Evolutionary conservation across 2,797 vertebrate species (phyloP).

Genomic region (Lithobates sylvaticus): DNA sequence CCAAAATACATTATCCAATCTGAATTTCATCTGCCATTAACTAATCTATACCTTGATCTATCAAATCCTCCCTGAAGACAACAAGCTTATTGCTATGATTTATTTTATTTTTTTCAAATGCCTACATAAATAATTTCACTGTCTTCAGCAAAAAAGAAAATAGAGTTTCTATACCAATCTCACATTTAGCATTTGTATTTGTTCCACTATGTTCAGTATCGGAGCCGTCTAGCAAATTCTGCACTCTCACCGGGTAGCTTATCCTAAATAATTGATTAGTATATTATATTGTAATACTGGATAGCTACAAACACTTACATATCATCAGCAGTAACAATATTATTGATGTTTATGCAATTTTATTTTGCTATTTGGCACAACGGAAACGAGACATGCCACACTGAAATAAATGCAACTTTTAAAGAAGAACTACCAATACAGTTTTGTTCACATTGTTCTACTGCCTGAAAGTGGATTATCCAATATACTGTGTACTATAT

Average conservation of each 20-base stretch:
- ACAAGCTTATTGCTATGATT: slow-evolving; percentile 12
- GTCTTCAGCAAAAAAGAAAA: slow-evolving; percentile 11
- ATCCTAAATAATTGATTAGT: background rate
- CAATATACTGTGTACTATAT: too few relatives aligned
- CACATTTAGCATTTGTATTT: background rate
- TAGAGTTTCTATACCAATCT: background rate
- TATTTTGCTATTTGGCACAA: too few relatives aligned
- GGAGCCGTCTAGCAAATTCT: background rate
- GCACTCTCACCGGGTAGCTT: background rate
- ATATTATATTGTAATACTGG: background rate
- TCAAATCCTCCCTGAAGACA: slow-evolving; percentile 34
- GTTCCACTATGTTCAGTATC: background rate
- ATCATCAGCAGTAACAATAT: background rate
- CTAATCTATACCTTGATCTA: slow-evolving; percentile 7
- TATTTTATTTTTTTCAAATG: slow-evolving; percentile 1
- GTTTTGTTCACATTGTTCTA: too few relatives aligned
- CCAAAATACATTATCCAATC: slow-evolving; percentile 34
- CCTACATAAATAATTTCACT: slow-evolving; percentile 21
- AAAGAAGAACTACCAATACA: too few relatives aligned
- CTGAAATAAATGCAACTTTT: too few relatives aligned
- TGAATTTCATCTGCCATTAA: slow-evolving; percentile 15
- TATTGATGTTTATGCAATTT: too few relatives aligned
- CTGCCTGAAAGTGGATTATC: too few relatives aligned
- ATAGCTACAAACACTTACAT: background rate
- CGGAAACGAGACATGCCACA: too few relatives aligned